Base-by-base conservation (phyloP, 1,140 invertebrate species). In the Pseudomyrmex cubaensis region DNA sequence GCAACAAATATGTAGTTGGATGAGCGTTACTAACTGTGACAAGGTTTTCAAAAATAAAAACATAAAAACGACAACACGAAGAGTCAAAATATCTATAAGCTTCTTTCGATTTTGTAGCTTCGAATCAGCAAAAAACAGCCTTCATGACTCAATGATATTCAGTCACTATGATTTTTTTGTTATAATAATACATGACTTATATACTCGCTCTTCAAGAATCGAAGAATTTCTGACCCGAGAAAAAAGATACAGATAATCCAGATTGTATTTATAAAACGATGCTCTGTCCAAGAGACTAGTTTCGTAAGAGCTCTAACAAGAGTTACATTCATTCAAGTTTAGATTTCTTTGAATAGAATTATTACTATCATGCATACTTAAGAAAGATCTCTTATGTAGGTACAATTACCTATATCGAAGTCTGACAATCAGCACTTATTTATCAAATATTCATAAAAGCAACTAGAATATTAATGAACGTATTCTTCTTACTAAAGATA, bases 191-290 rank as follows among this genome's bases (percentile, higher is more conserved):
- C n/a, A 64, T 10, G 12, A 44, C 8, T 56, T 12, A 15, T 25
- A 17, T 69, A 35, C 35, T 17, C 9, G n/a, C 15, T 22, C 15
- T 69, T 57, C 46, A 20, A 78, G 3, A 70, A 22, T 25, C 9
- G 15, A 69, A 7, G 35, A 22, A 20, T 10, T 15, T 59, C 48
- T 17, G 2, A 5, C 22, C 22, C 54, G 10, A 9, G 54, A 17
- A 66, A 22, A 76, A 76, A 52, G 25, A 25, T 66, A 3, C 50
- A 62, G 44, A 74, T 54, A 69, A 78, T 5, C 2, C 10, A 69
- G 35, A 78, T 69, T 46, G 15, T 25, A 13, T 69, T 7, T 12
- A 7, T 50, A 17, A 12, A 44, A 48, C 52, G n/a, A 67, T 46
- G 10, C 52, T 69, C 44, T 46, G 17, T 69, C 15, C 2, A 56